Evolutionary conservation across 2,797 vertebrate genomes (phyloP), one percentile per base, ranked within the genome.

Genomic region (Spinus pinus): DNA sequence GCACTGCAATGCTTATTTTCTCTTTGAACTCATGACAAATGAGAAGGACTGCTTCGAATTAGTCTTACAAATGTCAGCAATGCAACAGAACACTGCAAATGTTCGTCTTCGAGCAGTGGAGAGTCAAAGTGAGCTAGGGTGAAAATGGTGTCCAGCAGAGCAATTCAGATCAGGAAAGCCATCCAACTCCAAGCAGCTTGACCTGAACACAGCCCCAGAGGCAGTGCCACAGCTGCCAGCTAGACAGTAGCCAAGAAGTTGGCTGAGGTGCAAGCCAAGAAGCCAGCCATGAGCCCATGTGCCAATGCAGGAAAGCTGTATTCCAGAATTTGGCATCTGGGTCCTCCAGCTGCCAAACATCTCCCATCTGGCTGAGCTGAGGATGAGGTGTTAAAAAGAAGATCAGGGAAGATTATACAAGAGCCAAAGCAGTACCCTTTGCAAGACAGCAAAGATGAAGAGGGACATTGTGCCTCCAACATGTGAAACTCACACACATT

Each of bases 291-390:
- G 69, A 89, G 91, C 62, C 39, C 50, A 46, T 12, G 21, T 56
- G 70, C 83, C 86, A 94, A 7, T 8, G 44, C 42, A 91, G 78
- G 80, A 92, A 94, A 89, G 75, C 67, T 93, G 25, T 51, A 92
- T 84, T 92, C 85, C 61, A 93, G 86, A 84, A 90, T 66, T 79
- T 71, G 58, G 95, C 87, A 87, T 83, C 44, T 93, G 91, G 85
- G 62, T 81, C 27, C 62, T 82, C 82, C 92, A 95, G 92, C 87
- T 94, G 90, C 93, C 90, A 90, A 94, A 85, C 57, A 70, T 72
- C 83, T 86, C 82, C 88, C 82, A 71, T 93, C 73, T 85, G 49
- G 66, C 82, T 4, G 4, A 83, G 95, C 54, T 75, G 56, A 18
- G 66, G 73, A 86, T 1, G 46, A 94, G 82, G 75, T 81, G 82